phyloP scores from a whole-genome alignment of 2,113 vertebrate genomes.

The Oncorhynchus mykiss region DNA sequence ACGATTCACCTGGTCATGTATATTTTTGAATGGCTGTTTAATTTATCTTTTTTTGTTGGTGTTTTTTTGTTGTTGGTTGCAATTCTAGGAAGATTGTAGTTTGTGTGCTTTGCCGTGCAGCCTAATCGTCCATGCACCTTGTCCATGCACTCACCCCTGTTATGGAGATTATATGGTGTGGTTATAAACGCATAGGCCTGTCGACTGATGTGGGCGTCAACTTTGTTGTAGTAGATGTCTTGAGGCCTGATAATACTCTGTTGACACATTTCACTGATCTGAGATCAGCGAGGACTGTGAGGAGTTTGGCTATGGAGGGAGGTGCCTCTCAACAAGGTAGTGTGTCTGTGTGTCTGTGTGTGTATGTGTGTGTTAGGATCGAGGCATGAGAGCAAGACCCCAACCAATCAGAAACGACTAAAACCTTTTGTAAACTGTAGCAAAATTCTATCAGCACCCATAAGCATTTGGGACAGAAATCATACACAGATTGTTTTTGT shows the following conservation, averaged over 20 bases:
- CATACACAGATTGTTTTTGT: slow-evolving; percentile 43
- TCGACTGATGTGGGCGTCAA: slow-evolving; percentile 8
- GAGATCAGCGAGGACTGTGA: slow-evolving; percentile 14
- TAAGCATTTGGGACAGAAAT: slow-evolving; percentile 56
- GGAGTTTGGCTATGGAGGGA: slow-evolving; percentile 39
- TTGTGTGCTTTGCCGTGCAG: neutral
- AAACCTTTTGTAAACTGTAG: slow-evolving; percentile 50
- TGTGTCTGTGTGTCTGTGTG: slow-evolving; percentile 35
- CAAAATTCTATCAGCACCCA: slow-evolving; percentile 63
- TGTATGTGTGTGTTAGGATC: neutral
- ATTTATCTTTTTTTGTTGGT: neutral
- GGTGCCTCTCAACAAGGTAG: slow-evolving; percentile 57
- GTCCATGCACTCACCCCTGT: slow-evolving; percentile 24
- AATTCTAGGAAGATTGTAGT: neutral
- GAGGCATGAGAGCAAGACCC: slow-evolving; percentile 43
- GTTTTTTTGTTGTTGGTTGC: no score
- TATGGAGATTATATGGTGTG: slow-evolving; percentile 11
- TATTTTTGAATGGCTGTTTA: neutral
- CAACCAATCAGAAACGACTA: slow-evolving; percentile 45
- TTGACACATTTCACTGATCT: slow-evolving; percentile 35
- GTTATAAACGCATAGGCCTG: slow-evolving; percentile 42
- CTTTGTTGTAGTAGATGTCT: slow-evolving; percentile 1
- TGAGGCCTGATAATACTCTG: slow-evolving; percentile 17
- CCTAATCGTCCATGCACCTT: no score
- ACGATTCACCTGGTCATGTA: no score